Evolutionary conservation across 1,140 invertebrate genomes (phyloP).

Genomic region (Armadillidium nasatum): DNA sequence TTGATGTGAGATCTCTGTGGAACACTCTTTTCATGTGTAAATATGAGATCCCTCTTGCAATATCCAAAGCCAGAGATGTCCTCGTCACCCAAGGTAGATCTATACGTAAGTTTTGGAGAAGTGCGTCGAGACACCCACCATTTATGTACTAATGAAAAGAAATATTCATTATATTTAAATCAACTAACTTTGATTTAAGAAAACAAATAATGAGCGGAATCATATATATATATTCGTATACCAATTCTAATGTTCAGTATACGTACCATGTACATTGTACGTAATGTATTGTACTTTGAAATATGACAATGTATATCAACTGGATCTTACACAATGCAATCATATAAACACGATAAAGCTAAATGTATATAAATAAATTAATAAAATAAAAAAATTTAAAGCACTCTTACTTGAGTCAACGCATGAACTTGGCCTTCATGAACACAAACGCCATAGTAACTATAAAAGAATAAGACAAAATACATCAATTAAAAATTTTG

Average conservation of each 20-base stretch:
- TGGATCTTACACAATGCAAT: too few species aligned
- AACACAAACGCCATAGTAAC: slow-evolving; percentile 94
- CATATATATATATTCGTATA: too few species aligned
- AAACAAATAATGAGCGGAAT: too few species aligned
- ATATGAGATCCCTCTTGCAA: slow-evolving; percentile 84
- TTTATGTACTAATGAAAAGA: slow-evolving; percentile 68
- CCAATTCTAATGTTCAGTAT: too few species aligned
- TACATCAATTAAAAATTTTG: neutral
- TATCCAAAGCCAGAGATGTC: slow-evolving; percentile 77
- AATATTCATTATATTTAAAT: too few species aligned
- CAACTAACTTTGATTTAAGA: too few species aligned
- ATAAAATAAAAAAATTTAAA: slow-evolving; percentile 9
- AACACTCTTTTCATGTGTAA: slow-evolving; percentile 85
- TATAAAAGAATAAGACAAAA: slow-evolving; percentile 54
- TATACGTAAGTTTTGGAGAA: slow-evolving; percentile 65
- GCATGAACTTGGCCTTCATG: slow-evolving; percentile 92
- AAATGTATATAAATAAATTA: neutral
- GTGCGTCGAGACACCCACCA: slow-evolving; percentile 85
- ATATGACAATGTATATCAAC: too few species aligned
- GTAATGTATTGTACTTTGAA: too few species aligned
- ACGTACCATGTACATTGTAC: too few species aligned
- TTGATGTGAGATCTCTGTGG: slow-evolving; percentile 91
- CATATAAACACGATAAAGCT: too few species aligned
- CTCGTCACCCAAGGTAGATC: slow-evolving; percentile 73
- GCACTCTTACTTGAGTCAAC: slow-evolving; percentile 67